These are phyloP conservation scores for Epinephelus cyanopodus DNA, from an alignment of 2,113 vertebrate species.

Conservation along the genomic window DNA sequence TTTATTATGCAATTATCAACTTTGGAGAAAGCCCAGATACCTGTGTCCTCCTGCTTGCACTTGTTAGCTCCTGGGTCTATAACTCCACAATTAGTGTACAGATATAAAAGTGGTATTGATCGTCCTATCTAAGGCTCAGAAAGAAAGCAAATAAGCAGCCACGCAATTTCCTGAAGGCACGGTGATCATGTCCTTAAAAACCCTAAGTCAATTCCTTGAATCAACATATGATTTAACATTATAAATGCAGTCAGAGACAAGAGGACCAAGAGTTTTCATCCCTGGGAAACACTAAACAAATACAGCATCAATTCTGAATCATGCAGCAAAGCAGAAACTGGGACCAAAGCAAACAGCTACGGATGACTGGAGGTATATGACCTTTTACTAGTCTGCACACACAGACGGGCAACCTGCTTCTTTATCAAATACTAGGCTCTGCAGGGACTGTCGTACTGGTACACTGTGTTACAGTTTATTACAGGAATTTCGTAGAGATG, in stretches of 20 bases:
- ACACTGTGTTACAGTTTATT: slow-evolving; percentile 17
- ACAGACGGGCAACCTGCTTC: not conserved
- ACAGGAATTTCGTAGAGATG: not conserved
- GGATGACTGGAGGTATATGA: not conserved
- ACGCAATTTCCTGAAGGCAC: too few relatives aligned
- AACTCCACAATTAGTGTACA: not conserved
- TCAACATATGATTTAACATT: not conserved
- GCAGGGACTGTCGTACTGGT: not conserved
- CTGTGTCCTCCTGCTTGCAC: too few relatives aligned
- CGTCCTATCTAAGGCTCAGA: not conserved
- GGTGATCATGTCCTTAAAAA: not conserved
- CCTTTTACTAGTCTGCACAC: slow-evolving; percentile 23
- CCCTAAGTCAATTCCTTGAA: not conserved
- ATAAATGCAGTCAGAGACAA: not conserved
- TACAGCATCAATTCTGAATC: not conserved
- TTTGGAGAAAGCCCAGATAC: not conserved
- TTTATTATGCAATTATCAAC: too few relatives aligned
- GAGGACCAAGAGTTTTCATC: not conserved
- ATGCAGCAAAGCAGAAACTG: not conserved
- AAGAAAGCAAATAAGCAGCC: not conserved
- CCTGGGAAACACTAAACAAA: not conserved
- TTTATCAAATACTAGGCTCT: slow-evolving; percentile 16
- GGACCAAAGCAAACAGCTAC: not conserved
- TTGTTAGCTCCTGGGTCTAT: not conserved
- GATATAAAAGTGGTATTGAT: not conserved